Evolutionary conservation across 2,797 vertebrate species (phyloP).

Genomic region (Threskiornis aethiopicus): DNA sequence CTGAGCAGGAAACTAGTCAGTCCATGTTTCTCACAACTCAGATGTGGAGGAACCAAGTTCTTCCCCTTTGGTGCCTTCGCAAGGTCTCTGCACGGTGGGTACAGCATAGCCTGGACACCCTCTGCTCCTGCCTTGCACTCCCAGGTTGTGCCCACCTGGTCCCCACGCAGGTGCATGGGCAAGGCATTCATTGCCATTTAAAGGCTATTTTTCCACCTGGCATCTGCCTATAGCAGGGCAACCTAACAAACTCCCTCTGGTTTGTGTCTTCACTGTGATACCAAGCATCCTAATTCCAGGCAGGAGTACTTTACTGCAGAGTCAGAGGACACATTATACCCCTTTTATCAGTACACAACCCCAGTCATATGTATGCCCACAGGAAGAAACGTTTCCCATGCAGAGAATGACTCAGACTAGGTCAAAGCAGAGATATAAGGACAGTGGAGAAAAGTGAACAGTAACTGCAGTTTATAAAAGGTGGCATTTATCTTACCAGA

Average conservation of each 20-base stretch:
- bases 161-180: accelerated
- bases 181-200: not conserved
- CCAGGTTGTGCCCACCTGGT: not conserved
- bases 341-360: constrained; percentile 39
- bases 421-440: not conserved
- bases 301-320: not conserved
- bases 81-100: not conserved
- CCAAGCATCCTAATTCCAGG: not conserved
- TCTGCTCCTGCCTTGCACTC: not conserved
- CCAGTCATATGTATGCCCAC: constrained; percentile 23
- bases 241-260: not conserved
- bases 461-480: constrained; percentile 28
- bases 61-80: not conserved
- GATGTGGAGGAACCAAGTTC: not conserved
- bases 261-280: not conserved
- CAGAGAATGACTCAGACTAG: constrained; percentile 54
- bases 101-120: not conserved
- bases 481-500: constrained; percentile 6
- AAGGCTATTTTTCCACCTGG: not conserved
- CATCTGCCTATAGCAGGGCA: not conserved
- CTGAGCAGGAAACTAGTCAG: not conserved
- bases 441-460: constrained; percentile 23
- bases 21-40: not conserved
- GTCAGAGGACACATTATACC: not conserved
- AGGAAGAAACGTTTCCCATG: not conserved